Conservation (phyloP, 2,888 invertebrate species). For the Crioceris asparagi region DNA sequence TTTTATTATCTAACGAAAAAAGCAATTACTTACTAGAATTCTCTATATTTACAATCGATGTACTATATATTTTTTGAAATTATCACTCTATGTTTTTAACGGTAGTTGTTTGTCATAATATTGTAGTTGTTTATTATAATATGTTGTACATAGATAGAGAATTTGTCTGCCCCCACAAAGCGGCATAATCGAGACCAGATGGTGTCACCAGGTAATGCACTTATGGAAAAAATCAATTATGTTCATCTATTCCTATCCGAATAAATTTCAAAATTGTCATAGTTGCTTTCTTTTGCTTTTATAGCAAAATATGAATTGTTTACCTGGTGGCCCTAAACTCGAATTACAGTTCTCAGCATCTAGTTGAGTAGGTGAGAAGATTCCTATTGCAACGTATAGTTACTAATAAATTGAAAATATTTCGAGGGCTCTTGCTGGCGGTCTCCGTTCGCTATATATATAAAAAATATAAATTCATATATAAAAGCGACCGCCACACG, state of each 20-base stretch:
- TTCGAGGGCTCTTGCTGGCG: conserved; percentile 20
- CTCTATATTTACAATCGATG: conserved; percentile 36
- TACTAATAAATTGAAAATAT: conserved; percentile 28
- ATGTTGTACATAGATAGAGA: conserved; percentile 27
- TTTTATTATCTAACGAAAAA: no score
- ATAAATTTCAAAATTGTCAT: no score
- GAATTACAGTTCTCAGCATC: no score
- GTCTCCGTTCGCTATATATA: conserved; percentile 14
- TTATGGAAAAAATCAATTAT: no score
- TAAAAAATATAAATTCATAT: no score
- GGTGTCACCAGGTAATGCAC: no score
- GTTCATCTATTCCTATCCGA: no score
- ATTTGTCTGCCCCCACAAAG: no score
- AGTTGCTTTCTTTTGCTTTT: no score
- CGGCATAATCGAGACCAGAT: no score
- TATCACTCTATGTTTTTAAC: conserved; percentile 30
- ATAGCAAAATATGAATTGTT: no score
- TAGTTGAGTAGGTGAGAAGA: conserved; percentile 39
- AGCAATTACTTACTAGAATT: conserved; percentile 19
- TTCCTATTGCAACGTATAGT: conserved; percentile 43
- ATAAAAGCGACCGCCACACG: conserved; percentile 20
- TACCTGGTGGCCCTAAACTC: no score
- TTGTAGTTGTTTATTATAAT: conserved; percentile 37
- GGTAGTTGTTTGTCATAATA: conserved; percentile 38
- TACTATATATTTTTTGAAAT: conserved; percentile 36